Percentiles rank a stretch among this genome's conserved stretches.
These are phyloP conservation scores for Drosophila macrothrix DNA, from an alignment of 2,888 invertebrate species.

Conservation along the genomic window DNA sequence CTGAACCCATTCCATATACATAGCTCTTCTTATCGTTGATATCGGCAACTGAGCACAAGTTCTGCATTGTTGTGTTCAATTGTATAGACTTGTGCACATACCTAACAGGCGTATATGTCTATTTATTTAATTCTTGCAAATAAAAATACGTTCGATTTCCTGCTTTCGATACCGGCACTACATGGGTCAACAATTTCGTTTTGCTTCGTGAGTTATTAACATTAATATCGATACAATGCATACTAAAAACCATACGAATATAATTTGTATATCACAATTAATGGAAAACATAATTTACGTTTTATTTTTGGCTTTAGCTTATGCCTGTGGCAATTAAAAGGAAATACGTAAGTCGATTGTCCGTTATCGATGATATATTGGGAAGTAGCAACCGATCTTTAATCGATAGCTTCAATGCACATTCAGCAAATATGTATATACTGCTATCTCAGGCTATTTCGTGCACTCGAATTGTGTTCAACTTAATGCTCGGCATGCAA, in stretches of 20 bases:
- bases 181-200: neutral
- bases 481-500: constrained; percentile 14
- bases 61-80: constrained; percentile 15
- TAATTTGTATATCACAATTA: neutral
- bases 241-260: no score
- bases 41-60: constrained; percentile 26
- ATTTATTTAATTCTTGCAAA: constrained; percentile 13
- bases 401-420: neutral
- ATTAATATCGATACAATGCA: neutral
- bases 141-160: neutral
- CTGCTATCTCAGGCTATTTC: neutral
- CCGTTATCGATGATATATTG: neutral
- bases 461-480: neutral
- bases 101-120: constrained; percentile 1
- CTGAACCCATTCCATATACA: neutral
- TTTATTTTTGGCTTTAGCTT: no score
- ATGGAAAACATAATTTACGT: neutral
- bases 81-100: neutral
- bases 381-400: neutral
- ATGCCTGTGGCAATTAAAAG: neutral
- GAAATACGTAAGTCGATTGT: neutral
- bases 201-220: neutral
- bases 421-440: neutral
- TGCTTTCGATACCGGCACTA: neutral
- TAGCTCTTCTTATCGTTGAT: constrained; percentile 21